Percentiles rank a stretch among this genome's conserved stretches.
These are phyloP conservation scores for Alligator mississippiensis DNA, from an alignment of 2,113 vertebrate species.

Conservation along the genomic window DNA sequence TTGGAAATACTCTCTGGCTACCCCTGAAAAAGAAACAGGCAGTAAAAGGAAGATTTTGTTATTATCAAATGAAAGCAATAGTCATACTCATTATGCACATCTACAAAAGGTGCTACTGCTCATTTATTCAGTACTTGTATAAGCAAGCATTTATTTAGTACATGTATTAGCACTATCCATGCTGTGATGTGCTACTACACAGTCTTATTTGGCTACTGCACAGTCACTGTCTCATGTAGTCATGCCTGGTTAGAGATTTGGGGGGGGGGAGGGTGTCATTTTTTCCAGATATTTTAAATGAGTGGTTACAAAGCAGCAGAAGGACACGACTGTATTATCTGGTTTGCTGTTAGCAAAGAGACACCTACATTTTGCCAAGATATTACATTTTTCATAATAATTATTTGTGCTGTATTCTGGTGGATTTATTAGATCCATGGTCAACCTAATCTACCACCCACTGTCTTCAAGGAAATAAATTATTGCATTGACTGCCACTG, in stretches of 20 bases:
- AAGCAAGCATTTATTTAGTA: background rate
- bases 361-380: rapidly evolving
- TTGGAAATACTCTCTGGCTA: background rate
- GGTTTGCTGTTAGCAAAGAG: background rate
- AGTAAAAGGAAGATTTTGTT: background rate
- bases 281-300: background rate
- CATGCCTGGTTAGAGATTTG: no score
- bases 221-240: no score
- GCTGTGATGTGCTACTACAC: no score
- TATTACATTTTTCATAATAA: background rate
- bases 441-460: background rate
- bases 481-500: background rate
- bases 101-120: no score
- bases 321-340: background rate
- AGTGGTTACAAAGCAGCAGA: background rate
- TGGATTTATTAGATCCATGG: background rate
- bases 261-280: no score
- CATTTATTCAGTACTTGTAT: background rate
- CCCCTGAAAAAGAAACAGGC: background rate
- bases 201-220: no score
- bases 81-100: background rate
- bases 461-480: background rate
- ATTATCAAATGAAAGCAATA: background rate
- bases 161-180: no score
- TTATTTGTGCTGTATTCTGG: background rate